Base-by-base conservation (phyloP, 1,140 invertebrate genomes). In the Brachionus sp. region DNA sequence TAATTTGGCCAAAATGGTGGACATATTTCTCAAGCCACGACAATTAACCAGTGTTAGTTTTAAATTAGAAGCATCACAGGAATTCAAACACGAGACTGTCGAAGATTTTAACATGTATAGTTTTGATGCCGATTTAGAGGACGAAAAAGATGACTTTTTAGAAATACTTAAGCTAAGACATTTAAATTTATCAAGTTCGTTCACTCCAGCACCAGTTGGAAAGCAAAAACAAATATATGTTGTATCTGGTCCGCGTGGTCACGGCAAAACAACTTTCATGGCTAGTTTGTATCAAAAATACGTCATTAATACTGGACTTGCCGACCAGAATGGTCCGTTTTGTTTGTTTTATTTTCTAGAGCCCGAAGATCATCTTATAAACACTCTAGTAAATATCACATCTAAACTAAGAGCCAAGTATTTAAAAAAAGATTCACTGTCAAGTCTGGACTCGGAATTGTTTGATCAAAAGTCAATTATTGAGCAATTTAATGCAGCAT, bases 131-230 rank as follows among this genome's bases (percentile, higher is more conserved):
- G 42, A 46, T 25, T 25, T 75, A 19, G 37, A 46, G 9, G 70
- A 75, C 44, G 70, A 75, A 75, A 75, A 75, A 75, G 70, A 75
- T 9, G 70, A 75, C 33, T 75, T 46, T 46, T 10, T 75, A 7
- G 77, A 80, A 62, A 80, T 80, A 19, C 50, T 80, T 12, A 80
- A 62, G 33, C 50, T 80, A 19, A 37, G 77, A 62, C 77, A 80
- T 13, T 10, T 75, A 3, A 75, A 75, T 39, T 25, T 75, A n/a
- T 75, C 70, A 5, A 75, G 70, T 23, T 29, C 70, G 33, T 46
- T 75, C n/a, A 46, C 70, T 6, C 42, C 70, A 3, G 70, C 19
- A 23, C 42, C 70, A 46, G 9, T 25, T 0, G 23, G 16, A 12
- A 75, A 50, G 39, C 39, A 42, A 1, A 66, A 80, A 66, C 46